phyloP scores from a whole-genome alignment of 2,113 vertebrate species.

The Narcine bancroftii region DNA sequence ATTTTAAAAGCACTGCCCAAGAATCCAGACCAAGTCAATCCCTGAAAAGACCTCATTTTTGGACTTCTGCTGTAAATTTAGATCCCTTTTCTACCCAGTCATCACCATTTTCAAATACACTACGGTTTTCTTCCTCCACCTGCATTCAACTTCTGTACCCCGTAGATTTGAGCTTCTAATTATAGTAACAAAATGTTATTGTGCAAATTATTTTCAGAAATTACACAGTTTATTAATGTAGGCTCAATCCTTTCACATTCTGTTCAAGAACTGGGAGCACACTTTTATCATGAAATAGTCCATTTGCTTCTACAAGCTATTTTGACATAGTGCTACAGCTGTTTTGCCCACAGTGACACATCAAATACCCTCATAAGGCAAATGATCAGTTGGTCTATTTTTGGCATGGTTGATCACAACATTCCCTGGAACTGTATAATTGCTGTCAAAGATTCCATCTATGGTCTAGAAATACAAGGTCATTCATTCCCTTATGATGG shows the following conservation, averaged over 20 bases:
- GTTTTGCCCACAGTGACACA: not conserved
- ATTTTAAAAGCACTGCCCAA: no score
- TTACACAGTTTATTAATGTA: not conserved
- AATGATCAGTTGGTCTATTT: not conserved
- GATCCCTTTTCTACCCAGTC: no score
- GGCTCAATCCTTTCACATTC: not conserved
- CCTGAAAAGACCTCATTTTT: no score
- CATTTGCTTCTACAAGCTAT: not conserved
- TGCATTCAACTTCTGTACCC: not conserved
- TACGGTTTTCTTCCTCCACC: not conserved
- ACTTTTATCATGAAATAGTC: not conserved
- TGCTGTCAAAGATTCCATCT: no score
- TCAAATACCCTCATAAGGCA: not conserved
- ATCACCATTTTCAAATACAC: not conserved
- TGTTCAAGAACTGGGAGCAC: not conserved
- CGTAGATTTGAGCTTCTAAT: not conserved
- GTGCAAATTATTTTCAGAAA: not conserved
- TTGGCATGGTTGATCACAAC: not conserved
- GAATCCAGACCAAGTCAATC: no score
- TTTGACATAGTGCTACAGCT: not conserved
- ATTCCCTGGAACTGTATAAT: not conserved
- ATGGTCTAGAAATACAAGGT: no score
- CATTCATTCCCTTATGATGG: no score
- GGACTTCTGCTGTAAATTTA: no score
- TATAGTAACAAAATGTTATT: not conserved